Conservation (phyloP, 30 jellyfish, hydroid and myxozoan species). For the Chironex yamaguchii region DNA sequence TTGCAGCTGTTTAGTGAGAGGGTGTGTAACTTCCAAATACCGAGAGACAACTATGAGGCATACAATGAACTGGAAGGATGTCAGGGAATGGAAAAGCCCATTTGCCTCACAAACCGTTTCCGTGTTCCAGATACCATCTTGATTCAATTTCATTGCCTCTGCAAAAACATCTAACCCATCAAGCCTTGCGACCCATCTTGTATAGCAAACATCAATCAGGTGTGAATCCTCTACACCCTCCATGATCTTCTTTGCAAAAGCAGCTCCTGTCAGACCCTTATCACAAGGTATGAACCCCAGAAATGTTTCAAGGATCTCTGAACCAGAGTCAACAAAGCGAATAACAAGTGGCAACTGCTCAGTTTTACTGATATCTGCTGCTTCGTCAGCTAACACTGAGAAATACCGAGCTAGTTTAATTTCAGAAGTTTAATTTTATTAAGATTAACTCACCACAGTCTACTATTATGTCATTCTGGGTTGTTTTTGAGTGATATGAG, state of each 20-base stretch:
- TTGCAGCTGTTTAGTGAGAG: slow-evolving; percentile 46
- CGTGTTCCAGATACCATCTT: slow-evolving; percentile 21
- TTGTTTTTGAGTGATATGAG: slow-evolving; percentile 15
- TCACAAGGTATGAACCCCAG: too few relatives aligned
- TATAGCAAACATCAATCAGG: slow-evolving; percentile 61
- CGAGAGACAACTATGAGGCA: slow-evolving; percentile 38
- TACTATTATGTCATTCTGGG: slow-evolving; percentile 1
- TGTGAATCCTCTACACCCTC: too few relatives aligned
- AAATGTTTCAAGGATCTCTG: too few relatives aligned
- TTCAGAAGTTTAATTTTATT: neutral
- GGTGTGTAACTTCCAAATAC: slow-evolving; percentile 21
- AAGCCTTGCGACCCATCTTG: slow-evolving; percentile 74
- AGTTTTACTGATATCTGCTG: neutral
- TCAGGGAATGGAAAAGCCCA: slow-evolving; percentile 8
- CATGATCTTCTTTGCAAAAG: too few relatives aligned
- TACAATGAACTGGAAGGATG: slow-evolving; percentile 41
- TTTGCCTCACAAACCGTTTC: slow-evolving; percentile 51
- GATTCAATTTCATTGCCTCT: neutral
- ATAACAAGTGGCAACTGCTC: slow-evolving; percentile 48
- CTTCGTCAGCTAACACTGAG: slow-evolving; percentile 41
- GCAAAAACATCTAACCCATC: slow-evolving; percentile 54
- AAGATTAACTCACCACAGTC: neutral
- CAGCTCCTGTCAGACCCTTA: too few relatives aligned
- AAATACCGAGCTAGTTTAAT: neutral
- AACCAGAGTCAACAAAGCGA: slow-evolving; percentile 55